These are phyloP conservation scores for Orycteropus afer DNA, from an alignment of 2,113 vertebrate genomes.

Conservation along the genomic window DNA sequence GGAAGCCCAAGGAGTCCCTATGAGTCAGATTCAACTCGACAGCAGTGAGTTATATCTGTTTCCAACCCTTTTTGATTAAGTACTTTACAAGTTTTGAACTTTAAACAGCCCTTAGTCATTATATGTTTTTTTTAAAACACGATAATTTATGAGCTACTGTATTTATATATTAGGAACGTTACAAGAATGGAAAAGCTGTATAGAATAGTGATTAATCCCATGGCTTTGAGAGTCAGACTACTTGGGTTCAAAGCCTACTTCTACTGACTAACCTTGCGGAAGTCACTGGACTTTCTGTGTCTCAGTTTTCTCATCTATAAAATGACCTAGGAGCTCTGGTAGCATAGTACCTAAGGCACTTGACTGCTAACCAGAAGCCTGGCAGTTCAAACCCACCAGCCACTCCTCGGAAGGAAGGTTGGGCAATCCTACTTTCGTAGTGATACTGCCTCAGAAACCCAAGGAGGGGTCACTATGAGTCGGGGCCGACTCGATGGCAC, in stretches of 20 bases:
- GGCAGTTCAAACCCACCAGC: no score
- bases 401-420: no score
- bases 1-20: no score
- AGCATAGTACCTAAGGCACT: no score
- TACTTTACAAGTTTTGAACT: not conserved
- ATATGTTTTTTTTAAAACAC: not conserved
- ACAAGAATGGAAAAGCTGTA: not conserved
- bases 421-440: no score
- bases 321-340: no score
- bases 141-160: not conserved
- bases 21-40: no score
- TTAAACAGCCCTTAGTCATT: not conserved
- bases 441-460: no score
- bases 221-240: not conserved
- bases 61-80: not conserved
- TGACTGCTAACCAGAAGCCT: no score
- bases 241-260: not conserved
- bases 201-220: not conserved
- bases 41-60: not conserved
- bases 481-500: no score
- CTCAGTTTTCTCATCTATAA: not conserved
- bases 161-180: not conserved
- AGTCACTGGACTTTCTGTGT: not conserved
- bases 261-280: not conserved
- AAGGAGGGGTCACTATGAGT: no score